Conservation (phyloP, 2,113 vertebrate species). For the Notarius lentiginosus region DNA sequence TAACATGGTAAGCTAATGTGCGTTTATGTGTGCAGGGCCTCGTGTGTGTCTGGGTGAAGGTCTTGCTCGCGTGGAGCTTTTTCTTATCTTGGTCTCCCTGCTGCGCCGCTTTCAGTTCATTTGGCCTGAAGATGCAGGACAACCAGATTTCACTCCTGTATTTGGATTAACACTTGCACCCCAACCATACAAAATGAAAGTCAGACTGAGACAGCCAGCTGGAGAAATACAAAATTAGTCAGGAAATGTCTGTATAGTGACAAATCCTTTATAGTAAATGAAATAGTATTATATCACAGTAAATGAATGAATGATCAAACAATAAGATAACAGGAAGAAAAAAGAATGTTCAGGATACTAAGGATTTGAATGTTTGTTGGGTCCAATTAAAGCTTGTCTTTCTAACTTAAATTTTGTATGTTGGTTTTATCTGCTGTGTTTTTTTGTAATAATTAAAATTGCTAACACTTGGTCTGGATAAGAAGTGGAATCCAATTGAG, state of each 20-base stretch:
- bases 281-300: neutral
- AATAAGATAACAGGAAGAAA: neutral
- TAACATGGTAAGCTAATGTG: neutral
- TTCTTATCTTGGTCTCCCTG: slow-evolving; percentile 37
- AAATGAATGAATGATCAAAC: neutral
- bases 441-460: no score
- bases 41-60: slow-evolving; percentile 26
- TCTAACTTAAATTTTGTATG: neutral
- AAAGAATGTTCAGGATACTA: neutral
- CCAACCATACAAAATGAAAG: slow-evolving; percentile 49
- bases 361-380: neutral
- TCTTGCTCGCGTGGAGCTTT: neutral
- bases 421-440: neutral
- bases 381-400: neutral
- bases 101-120: slow-evolving; percentile 39
- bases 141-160: slow-evolving; percentile 43
- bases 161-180: slow-evolving; percentile 45
- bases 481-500: no score
- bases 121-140: no score
- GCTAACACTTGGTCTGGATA: no score
- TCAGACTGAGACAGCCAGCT: slow-evolving; percentile 41
- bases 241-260: neutral
- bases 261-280: neutral
- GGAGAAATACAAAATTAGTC: slow-evolving; percentile 1
- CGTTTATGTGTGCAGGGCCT: neutral